These are phyloP conservation scores for Thinocorus orbignyianus DNA, from an alignment of 2,113 vertebrate species.

Conservation along the genomic window DNA sequence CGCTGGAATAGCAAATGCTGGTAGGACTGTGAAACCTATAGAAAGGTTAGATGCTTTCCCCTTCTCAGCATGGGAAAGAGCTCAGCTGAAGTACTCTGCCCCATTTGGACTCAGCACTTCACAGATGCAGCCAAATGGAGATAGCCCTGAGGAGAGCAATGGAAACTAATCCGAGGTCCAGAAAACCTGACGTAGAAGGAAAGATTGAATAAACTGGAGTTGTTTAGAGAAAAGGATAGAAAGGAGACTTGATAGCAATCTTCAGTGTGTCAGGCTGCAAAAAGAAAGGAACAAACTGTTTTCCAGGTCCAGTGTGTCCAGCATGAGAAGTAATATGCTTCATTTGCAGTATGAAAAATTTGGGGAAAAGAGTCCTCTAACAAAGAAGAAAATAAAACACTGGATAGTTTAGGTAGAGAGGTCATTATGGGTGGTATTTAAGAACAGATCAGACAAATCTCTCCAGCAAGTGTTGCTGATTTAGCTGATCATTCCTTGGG, in stretches of 20 bases:
- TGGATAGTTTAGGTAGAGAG: not conserved
- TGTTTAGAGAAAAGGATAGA: not conserved
- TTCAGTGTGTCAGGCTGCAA: not conserved
- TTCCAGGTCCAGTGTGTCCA: not conserved
- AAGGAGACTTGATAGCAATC: not conserved
- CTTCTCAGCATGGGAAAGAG: not conserved
- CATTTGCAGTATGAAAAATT: not conserved
- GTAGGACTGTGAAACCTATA: not conserved
- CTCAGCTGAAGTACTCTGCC: not conserved
- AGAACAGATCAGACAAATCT: slow-evolving; percentile 4
- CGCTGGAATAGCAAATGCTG: not conserved
- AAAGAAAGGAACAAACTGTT: not conserved
- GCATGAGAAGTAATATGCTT: not conserved
- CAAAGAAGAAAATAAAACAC: not conserved
- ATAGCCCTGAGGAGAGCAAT: not conserved
- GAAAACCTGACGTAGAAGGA: slow-evolving; percentile 12
- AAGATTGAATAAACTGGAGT: not conserved
- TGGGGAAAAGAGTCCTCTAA: not conserved
- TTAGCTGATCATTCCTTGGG: not conserved
- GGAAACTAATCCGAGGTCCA: slow-evolving; percentile 22
- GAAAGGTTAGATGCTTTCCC: not conserved
- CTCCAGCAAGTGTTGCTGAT: not conserved
- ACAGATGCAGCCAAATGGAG: not conserved
- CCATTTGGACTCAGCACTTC: not conserved
- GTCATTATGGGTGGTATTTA: not conserved